phyloP scores from a whole-genome alignment of 2,888 invertebrate species.

The Drosophila antonietae region DNA sequence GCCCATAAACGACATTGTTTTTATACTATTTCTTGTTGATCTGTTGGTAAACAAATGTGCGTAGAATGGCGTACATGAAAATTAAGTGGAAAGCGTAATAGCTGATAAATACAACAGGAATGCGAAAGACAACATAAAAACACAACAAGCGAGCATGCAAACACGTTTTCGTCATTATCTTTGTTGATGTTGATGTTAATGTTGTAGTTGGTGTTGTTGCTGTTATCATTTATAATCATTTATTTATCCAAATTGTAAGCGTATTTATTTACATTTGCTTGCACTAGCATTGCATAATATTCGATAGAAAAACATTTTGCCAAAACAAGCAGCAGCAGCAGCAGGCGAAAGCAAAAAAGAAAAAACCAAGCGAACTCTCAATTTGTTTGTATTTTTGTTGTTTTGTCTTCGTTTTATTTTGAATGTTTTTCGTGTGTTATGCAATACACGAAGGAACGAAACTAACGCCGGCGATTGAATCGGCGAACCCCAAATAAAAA shows the following conservation, averaged over 20 bases:
- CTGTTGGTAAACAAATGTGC: slow-evolving; percentile 76
- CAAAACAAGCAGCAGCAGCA: slow-evolving; percentile 43
- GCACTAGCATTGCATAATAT: slow-evolving; percentile 67
- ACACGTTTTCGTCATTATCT: slow-evolving; percentile 47
- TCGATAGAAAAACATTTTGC: slow-evolving; percentile 42
- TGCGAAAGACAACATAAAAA: slow-evolving; percentile 31
- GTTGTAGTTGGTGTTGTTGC: slow-evolving; percentile 11
- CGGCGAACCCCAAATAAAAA: slow-evolving; percentile 12
- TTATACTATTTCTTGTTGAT: slow-evolving; percentile 33
- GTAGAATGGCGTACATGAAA: slow-evolving; percentile 61
- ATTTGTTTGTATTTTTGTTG: slow-evolving; percentile 14
- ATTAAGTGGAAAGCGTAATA: slow-evolving; percentile 41
- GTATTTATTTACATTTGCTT: slow-evolving; percentile 33
- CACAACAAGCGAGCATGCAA: slow-evolving; percentile 39
- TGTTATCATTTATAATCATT: slow-evolving; percentile 30
- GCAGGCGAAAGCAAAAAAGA: not conserved
- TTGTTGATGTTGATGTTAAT: slow-evolving; percentile 18
- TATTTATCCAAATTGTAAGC: slow-evolving; percentile 3
- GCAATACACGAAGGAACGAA: slow-evolving; percentile 48
- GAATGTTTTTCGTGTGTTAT: slow-evolving; percentile 43
- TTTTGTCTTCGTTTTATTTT: slow-evolving; percentile 20
- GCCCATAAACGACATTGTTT: slow-evolving; percentile 43
- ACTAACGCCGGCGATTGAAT: slow-evolving; percentile 34
- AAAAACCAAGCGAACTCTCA: slow-evolving; percentile 17
- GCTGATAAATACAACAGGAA: slow-evolving; percentile 47